phyloP scores from a whole-genome alignment of 2,888 invertebrate genomes.

The Periphyllus acericola region DNA sequence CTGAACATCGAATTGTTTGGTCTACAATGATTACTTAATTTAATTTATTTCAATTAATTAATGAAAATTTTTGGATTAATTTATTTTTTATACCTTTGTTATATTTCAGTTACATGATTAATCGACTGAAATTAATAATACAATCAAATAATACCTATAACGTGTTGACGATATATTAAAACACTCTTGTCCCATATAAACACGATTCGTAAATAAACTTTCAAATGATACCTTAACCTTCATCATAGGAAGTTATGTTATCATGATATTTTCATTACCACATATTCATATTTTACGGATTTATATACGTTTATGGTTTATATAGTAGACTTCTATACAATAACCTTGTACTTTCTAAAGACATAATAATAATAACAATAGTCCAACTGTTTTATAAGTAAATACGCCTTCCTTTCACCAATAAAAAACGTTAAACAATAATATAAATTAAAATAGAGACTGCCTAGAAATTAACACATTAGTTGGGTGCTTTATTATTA shows the following conservation, averaged over 20 bases:
- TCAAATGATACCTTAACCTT: constrained; percentile 29
- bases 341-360: constrained; percentile 51
- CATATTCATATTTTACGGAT: neutral
- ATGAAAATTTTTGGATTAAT: too few species aligned
- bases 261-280: constrained; percentile 9
- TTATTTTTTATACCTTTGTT: too few species aligned
- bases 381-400: constrained; percentile 33
- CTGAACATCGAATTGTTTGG: too few species aligned
- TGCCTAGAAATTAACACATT: neutral
- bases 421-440: neutral
- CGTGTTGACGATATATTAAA: neutral
- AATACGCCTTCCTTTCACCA: constrained; percentile 26
- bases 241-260: constrained; percentile 35
- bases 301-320: neutral
- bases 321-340: constrained; percentile 7
- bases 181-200: constrained; percentile 23
- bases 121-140: too few species aligned
- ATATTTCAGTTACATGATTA: too few species aligned
- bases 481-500: neutral
- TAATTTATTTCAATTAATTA: too few species aligned
- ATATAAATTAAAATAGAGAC: neutral
- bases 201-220: constrained; percentile 13
- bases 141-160: too few species aligned
- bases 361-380: constrained; percentile 15
- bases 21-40: too few species aligned